Evolutionary conservation across 1,140 invertebrate genomes (phyloP), one percentile per base, ranked within the genome.

Genomic region (Drosophila tristis): DNA sequence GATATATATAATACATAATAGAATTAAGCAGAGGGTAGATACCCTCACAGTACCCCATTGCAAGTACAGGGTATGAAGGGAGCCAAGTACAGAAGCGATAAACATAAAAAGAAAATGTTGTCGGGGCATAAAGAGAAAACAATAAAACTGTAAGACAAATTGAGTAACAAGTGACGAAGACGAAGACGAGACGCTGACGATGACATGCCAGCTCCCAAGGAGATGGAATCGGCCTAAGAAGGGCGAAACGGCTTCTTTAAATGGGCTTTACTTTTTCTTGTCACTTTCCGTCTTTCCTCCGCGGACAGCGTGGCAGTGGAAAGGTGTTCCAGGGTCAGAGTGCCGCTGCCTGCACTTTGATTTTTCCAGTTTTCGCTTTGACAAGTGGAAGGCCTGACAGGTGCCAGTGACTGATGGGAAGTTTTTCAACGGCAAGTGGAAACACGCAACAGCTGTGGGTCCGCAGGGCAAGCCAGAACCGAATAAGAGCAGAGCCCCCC

Each of bases 151-250:
- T 77, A 74, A 86, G 81, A 77, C 77, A 77, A 74, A 87, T 86
- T 86, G 70, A 82, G 81, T 86, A 86, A 86, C 81, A 87, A 86
- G 82, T 86, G 81, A 68, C 78, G 78, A 81, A 63, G 60, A 74
- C 50, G 25, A 56, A 60, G 57, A 42, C 56, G 45, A 51, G 48
- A 45, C 20, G 9, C 44, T 26, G 13, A 39, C 35, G 35, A 39
- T 39, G 35, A 39, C 35, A 39, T 39, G 35, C 11, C 35, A 39
- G 35, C 35, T 39, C 35, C 35, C 35, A 25, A 31, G 8, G n/a
- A 15, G 5, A 5, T 2, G 44, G 8, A 26, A 5, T 0, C 4
- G 2, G 5, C 16, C 23, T 13, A 9, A 11, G 31, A 43, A n/a
- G 50, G 23, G 26, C 3, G 48, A 51, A 44, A 57, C 48, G 49